These are phyloP conservation scores for Platalea minor DNA, from an alignment of 2,797 vertebrate genomes.

Conservation along the genomic window DNA sequence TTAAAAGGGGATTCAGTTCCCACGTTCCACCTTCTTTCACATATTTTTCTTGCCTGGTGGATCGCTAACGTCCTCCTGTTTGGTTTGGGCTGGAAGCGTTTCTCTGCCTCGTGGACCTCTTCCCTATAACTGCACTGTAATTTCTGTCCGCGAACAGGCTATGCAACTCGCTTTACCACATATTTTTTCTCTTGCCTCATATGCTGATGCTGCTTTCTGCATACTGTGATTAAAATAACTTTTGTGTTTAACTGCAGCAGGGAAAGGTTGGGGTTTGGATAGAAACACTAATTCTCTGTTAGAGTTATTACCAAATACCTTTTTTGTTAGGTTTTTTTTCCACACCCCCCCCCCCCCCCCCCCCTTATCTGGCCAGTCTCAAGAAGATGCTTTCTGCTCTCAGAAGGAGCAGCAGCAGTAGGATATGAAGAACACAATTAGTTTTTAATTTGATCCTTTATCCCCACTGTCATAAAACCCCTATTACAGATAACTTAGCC, in stretches of 20 bases:
- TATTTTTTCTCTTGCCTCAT: slow-evolving; percentile 67
- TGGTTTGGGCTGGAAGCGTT: not conserved
- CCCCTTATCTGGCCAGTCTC: not conserved
- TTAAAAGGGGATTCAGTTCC: not conserved
- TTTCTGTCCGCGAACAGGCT: not conserved
- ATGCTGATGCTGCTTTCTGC: slow-evolving; percentile 61
- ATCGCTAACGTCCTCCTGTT: accelerated
- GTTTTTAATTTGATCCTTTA: not conserved
- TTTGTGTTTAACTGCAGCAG: slow-evolving; percentile 10
- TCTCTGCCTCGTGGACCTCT: not conserved
- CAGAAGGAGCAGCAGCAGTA: not conserved
- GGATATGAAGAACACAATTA: not conserved
- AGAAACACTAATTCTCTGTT: slow-evolving; percentile 2
- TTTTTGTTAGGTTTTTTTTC: not conserved
- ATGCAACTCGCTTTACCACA: slow-evolving; percentile 59
- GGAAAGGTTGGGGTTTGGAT: slow-evolving; percentile 23
- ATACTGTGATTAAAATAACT: slow-evolving; percentile 47
- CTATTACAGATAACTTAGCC: not conserved
- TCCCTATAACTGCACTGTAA: not conserved
- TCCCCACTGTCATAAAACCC: not conserved
- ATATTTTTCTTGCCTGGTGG: not conserved
- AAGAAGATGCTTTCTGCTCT: not conserved
- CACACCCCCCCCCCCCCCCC: no score
- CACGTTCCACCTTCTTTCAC: not conserved
- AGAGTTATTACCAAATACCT: not conserved